Evolutionary conservation across 1,140 invertebrate species (phyloP), one percentile per base, ranked within the genome.

Genomic region (Neuroterus valhalla): DNA sequence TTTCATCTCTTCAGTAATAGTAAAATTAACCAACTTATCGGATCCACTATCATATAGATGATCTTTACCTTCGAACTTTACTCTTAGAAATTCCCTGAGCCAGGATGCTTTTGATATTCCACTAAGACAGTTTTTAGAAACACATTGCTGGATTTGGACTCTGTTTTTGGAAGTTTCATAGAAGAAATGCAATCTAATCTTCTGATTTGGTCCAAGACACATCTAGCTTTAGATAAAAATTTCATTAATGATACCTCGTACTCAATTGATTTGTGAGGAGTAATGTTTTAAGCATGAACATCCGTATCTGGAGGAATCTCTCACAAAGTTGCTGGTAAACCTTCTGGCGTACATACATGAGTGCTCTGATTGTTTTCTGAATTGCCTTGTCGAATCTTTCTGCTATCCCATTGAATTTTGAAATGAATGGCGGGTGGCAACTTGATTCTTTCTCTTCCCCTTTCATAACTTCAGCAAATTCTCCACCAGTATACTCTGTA

Each of bases 261-360:
- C 17, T 70, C 52, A 42, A 75, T 78, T 2, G 74, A 46, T 69
- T 80, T 81, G 26, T 80, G 80, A 15, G 81, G 80, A 14, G 77
- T 77, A 14, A 77, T 68, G 70, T 89, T 89, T 48, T 85, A 82
- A 11, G 82, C 69, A 74, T 89, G 83, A 6, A 79, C 82, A 1
- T 86, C 88, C 66, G 75, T 82, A 23, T 76, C 67, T 14, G 81
- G 72, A 45, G 87, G 83, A 66, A 88, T 79, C 69, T 81, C 81
- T 87, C 87, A 91, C 80, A 31, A 5, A 31, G 4, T 31, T 31
- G 5, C 31, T 31, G 31, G 31, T 31, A 31, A 2, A 2, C 1
- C 31, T 3, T n/a, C n/a, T n/a, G n/a, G 31, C 4, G 8, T 31
- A n/a, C 31, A 31, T 6, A 31, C 5, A 31, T 31, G 8, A 2